Percentiles rank a stretch among this genome's conserved stretches.
These are phyloP conservation scores for Therioaphis trifolii DNA, from an alignment of 2,888 invertebrate species.

Conservation along the genomic window DNA sequence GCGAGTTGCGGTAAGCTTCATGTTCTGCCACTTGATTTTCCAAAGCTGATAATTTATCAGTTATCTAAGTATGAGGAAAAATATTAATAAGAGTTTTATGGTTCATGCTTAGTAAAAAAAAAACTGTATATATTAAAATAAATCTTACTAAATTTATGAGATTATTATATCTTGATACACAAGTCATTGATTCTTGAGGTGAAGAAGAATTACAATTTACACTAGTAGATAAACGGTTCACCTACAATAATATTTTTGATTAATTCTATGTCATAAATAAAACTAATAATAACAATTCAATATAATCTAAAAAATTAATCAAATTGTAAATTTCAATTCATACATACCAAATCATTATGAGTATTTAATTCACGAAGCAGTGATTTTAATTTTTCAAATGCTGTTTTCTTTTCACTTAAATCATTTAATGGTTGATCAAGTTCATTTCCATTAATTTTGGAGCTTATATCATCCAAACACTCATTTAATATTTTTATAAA, in stretches of 20 bases:
- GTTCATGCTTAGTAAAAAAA: too few relatives aligned
- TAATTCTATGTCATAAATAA: slow-evolving; percentile 42
- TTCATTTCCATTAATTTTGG: slow-evolving; percentile 81
- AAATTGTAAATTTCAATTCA: slow-evolving; percentile 12
- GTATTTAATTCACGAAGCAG: slow-evolving; percentile 84
- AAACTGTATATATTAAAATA: slow-evolving; percentile 65
- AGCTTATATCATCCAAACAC: slow-evolving; percentile 90
- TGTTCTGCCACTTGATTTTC: slow-evolving; percentile 88
- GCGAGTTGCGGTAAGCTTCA: slow-evolving; percentile 85
- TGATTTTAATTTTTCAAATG: slow-evolving; percentile 86
- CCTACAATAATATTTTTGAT: slow-evolving; percentile 14
- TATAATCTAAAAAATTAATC: slow-evolving; percentile 14
- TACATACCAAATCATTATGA: slow-evolving; percentile 78
- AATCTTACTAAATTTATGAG: slow-evolving; percentile 75
- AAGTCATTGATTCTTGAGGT: slow-evolving; percentile 28
- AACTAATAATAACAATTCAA: slow-evolving; percentile 32
- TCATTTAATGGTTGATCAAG: slow-evolving; percentile 83
- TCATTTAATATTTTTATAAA: slow-evolving; percentile 82
- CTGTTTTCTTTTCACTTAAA: slow-evolving; percentile 89
- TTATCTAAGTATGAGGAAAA: slow-evolving; percentile 63
- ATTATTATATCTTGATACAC: slow-evolving; percentile 74
- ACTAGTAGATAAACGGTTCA: slow-evolving; percentile 40
- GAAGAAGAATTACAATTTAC: neutral
- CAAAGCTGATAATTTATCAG: slow-evolving; percentile 68
- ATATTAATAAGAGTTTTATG: neutral